phyloP scores from a whole-genome alignment of 2,797 vertebrate species.

The Phrynocephalus forsythii region DNA sequence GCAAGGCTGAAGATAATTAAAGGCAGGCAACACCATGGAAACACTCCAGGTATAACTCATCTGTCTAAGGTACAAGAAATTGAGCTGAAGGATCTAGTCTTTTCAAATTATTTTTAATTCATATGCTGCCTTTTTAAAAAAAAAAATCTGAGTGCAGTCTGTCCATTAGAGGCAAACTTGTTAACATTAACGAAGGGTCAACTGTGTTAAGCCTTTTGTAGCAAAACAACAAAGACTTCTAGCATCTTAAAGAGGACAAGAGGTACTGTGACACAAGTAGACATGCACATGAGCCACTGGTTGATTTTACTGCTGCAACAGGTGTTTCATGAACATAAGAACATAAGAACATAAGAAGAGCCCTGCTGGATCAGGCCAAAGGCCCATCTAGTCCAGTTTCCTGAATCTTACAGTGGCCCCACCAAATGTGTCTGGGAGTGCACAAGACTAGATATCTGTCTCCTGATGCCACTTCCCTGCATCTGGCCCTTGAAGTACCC shows the following conservation, averaged over 20 bases:
- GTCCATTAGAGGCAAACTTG: background rate
- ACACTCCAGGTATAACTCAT: conserved; percentile 23
- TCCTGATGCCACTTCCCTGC: too few relatives aligned
- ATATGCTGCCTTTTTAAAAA: background rate
- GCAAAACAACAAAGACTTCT: background rate
- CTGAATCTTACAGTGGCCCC: too few relatives aligned
- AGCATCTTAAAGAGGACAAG: background rate
- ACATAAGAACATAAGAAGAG: too few relatives aligned
- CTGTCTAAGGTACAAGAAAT: background rate
- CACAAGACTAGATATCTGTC: too few relatives aligned
- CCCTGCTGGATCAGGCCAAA: too few relatives aligned
- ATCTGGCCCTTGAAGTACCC: too few relatives aligned
- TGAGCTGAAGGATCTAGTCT: background rate
- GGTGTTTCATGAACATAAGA: too few relatives aligned
- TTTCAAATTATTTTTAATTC: background rate
- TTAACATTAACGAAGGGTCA: background rate
- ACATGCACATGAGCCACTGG: too few relatives aligned
- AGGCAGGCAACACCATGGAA: conserved; percentile 17
- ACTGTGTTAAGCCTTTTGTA: background rate
- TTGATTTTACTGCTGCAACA: too few relatives aligned
- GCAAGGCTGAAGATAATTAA: conserved; percentile 39
- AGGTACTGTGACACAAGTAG: background rate
- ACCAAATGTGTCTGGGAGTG: too few relatives aligned
- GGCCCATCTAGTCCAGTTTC: too few relatives aligned
- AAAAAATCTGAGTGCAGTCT: background rate